Conservation (phyloP, 2,113 vertebrate genomes). For the Rhineura floridana region DNA sequence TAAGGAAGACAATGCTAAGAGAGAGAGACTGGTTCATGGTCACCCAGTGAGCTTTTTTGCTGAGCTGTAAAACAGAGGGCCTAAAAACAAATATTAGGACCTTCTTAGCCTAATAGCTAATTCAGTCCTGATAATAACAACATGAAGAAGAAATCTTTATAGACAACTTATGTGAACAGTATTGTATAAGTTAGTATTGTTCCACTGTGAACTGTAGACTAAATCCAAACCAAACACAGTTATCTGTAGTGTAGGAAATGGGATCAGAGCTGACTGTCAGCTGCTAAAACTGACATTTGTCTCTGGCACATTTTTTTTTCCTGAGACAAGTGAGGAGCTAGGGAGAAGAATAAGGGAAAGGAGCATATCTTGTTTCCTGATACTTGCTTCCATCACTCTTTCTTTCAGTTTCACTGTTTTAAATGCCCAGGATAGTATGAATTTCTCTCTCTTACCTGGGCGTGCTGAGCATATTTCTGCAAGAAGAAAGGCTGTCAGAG, state of each 20-base stretch:
- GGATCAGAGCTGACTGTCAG: neutral
- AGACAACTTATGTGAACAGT: neutral
- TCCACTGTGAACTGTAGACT: fast-evolving
- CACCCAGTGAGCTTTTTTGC: too few species aligned
- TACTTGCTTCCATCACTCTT: neutral
- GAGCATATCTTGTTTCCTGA: constrained; percentile 2
- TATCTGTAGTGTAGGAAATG: neutral
- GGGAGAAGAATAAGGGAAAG: neutral
- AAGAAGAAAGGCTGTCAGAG: constrained; percentile 59
- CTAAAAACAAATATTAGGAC: too few species aligned
- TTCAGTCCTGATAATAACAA: too few species aligned
- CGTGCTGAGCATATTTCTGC: constrained; percentile 48
- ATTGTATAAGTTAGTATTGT: neutral
- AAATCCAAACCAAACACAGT: neutral
- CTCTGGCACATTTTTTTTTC: neutral
- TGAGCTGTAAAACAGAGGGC: too few species aligned
- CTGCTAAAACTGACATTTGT: neutral
- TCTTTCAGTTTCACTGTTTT: constrained; percentile 51
- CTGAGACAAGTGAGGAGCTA: neutral
- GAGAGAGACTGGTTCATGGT: too few species aligned
- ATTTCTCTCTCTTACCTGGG: constrained; percentile 52
- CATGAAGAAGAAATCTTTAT: neutral
- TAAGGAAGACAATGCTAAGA: too few species aligned
- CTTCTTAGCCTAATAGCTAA: too few species aligned
- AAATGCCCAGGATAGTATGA: constrained; percentile 42